These are phyloP conservation scores for Mus spretus DNA, from an alignment of 2,797 vertebrate genomes.

Conservation along the genomic window DNA sequence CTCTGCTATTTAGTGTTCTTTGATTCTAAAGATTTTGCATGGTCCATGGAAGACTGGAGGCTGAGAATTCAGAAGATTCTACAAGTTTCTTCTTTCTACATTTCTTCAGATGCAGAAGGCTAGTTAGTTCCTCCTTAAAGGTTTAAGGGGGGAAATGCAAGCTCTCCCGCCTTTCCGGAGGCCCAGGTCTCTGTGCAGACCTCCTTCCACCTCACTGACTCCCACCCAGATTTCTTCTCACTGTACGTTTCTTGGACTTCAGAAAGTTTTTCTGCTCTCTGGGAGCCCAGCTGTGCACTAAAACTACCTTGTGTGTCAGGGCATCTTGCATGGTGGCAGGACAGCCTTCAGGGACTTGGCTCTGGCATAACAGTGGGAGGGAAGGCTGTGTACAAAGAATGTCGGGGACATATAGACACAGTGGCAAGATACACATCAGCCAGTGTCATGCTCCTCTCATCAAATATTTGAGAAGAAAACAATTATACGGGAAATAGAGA, in stretches of 20 bases:
- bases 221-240: not conserved
- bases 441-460: not conserved
- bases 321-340: not conserved
- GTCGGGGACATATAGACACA: not conserved
- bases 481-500: not conserved
- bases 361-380: not conserved
- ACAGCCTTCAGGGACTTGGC: not conserved
- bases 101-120: not conserved
- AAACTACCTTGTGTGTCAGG: not conserved
- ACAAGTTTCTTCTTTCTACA: not conserved
- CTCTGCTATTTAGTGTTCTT: not conserved
- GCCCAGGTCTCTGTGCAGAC: no score
- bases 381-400: not conserved
- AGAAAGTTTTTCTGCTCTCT: not conserved
- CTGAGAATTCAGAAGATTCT: not conserved
- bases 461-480: not conserved
- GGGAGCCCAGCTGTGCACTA: not conserved
- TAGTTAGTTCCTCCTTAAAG: not conserved
- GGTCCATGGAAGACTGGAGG: not conserved
- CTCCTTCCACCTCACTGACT: not conserved
- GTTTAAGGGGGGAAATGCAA: not conserved
- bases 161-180: not conserved
- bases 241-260: not conserved
- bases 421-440: not conserved
- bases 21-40: slow-evolving; percentile 33